Evolutionary conservation across 2,888 invertebrate genomes (phyloP), one percentile per base, ranked within the genome.

Genomic region (Synanthedon tipuliformis): DNA sequence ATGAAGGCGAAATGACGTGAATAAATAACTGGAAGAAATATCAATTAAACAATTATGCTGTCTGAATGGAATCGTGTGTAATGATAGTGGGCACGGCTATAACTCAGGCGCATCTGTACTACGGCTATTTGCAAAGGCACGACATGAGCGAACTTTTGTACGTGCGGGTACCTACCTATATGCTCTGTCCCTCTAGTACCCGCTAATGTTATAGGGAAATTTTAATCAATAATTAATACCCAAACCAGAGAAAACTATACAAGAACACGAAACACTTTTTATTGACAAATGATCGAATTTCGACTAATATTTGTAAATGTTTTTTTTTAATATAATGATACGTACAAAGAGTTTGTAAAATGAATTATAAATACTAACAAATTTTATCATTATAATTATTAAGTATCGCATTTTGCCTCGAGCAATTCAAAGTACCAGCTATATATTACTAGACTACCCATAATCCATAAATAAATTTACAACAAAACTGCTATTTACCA

Each of bases 31-130:
- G 66, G 81, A 78, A 85, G 86, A 86, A 87, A 88, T 88, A 88
- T 88, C 88, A 88, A 89, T 89, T 88, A 89, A 88, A 88, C 86
- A 88, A 88, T 88, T 88, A 88, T 84, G 81, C 78, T 88, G 88
- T 88, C 88, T 77, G 84, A 88, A 87, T 88, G 88, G 84, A 88
- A 88, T 88, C 88, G 88, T 80, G 78, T 81, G 84, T 88, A 88
- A 88, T 88, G 81, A 88, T 85, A 88, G 88, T 82, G 88, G 78
- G 78, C 68, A 65, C 76, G 78, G 76, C 83, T 76, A 88, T 88
- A 88, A 88, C 86, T 88, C 88, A 88, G 72, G 68, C 81, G 84
- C 85, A 86, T 86, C 87, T 86, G 84, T 84, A 78, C 83, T 82
- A 79, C 78, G 78, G 85, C 77, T 87, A 84, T 85, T 86, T 84